Percentiles rank a stretch among this genome's conserved stretches.
Evolutionary conservation across 35 echinoderm and acorn worm species (phyloP).

Genomic region (Hemicentrotus pulcherrimus): DNA sequence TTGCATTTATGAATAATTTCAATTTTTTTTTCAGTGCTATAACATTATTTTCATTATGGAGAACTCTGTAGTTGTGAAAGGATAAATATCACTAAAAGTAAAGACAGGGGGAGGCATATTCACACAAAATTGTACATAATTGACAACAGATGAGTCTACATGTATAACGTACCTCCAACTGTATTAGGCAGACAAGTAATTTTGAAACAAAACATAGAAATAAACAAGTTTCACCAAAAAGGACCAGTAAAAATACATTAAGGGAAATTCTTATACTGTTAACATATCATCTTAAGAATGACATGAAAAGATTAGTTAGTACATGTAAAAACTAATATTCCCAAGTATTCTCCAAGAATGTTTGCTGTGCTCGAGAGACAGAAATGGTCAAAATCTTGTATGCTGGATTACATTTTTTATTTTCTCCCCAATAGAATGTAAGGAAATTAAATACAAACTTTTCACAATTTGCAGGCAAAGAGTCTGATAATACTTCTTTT

Average conservation of each 20-base stretch:
- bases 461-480: too few relatives aligned
- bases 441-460: too few relatives aligned
- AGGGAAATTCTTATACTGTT: background rate
- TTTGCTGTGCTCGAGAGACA: background rate
- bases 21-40: too few relatives aligned
- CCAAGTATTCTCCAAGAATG: background rate
- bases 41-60: background rate
- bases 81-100: too few relatives aligned
- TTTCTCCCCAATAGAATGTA: too few relatives aligned
- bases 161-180: background rate
- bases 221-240: background rate
- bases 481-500: too few relatives aligned
- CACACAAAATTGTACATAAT: background rate
- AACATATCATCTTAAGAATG: background rate
- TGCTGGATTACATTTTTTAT: too few relatives aligned
- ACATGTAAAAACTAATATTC: background rate
- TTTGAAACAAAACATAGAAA: slow-evolving; percentile 5
- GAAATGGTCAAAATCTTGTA: too few relatives aligned
- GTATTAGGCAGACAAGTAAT: background rate
- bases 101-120: too few relatives aligned
- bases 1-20: too few relatives aligned
- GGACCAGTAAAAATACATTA: background rate
- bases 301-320: background rate
- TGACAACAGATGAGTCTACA: background rate
- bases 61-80: background rate